Evolutionary conservation across 1,140 invertebrate genomes (phyloP).

Genomic region (Brachionus asplanchnoidis): DNA sequence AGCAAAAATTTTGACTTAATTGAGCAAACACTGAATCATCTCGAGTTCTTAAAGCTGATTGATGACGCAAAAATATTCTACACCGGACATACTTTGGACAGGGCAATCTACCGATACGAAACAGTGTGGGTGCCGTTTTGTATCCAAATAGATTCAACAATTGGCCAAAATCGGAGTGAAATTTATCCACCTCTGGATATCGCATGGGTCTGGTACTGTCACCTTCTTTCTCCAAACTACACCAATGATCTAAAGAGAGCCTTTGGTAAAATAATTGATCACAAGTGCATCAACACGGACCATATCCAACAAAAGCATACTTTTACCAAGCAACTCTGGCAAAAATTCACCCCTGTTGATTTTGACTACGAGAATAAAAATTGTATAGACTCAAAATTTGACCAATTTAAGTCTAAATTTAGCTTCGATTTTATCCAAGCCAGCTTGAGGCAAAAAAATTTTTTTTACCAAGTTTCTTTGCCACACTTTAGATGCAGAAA

Average conservation of each 20-base stretch:
- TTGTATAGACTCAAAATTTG: background rate
- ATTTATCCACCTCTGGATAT: constrained; percentile 58
- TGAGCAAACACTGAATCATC: constrained; percentile 16
- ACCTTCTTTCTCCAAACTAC: constrained; percentile 57
- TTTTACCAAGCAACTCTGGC: constrained; percentile 41
- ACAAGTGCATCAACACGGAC: constrained; percentile 49
- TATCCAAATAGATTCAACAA: constrained; percentile 48
- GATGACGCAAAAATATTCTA: constrained; percentile 49
- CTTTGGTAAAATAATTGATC: constrained; percentile 45
- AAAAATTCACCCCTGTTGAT: background rate
- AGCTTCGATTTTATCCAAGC: constrained; percentile 55
- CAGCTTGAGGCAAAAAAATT: constrained; percentile 53
- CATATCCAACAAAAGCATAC: background rate
- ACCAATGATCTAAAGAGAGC: constrained; percentile 54
- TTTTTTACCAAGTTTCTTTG: constrained; percentile 58
- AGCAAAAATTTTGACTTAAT: constrained; percentile 42
- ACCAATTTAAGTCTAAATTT: background rate
- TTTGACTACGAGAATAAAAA: background rate
- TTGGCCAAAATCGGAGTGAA: constrained; percentile 46
- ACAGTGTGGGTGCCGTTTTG: constrained; percentile 57
- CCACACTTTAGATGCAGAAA: constrained; percentile 57
- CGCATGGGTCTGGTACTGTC: constrained; percentile 61
- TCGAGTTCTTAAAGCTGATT: constrained; percentile 43
- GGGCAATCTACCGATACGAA: constrained; percentile 58
- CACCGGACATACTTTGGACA: constrained; percentile 46